Evolutionary conservation across 2,113 vertebrate genomes (phyloP).

Genomic region (Mustelus asterias): DNA sequence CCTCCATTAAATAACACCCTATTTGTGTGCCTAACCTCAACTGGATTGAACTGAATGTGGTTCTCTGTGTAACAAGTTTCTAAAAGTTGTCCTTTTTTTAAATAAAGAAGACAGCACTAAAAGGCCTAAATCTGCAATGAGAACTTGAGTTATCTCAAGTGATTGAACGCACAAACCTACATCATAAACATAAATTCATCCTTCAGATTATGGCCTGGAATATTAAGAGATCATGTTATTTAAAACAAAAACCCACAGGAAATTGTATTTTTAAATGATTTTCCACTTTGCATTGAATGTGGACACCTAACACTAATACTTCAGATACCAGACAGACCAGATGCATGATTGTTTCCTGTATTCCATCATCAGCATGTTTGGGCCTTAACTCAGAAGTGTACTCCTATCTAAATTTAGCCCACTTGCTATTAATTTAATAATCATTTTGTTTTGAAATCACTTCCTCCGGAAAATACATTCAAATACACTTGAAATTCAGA

Average conservation of each 20-base stretch:
- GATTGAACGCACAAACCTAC: not conserved
- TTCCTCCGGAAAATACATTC: not conserved
- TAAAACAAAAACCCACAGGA: not conserved
- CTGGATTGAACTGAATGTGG: not conserved
- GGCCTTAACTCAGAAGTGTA: not conserved
- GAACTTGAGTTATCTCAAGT: not conserved
- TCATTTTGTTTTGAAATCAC: not conserved
- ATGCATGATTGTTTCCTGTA: not conserved
- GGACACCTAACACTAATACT: not conserved
- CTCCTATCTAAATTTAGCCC: not conserved
- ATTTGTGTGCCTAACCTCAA: not conserved
- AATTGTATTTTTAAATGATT: slow-evolving; percentile 4
- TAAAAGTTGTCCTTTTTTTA: too few relatives aligned
- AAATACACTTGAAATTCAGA: not conserved
- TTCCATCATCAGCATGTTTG: not conserved
- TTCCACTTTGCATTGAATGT: not conserved
- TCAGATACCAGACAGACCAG: not conserved
- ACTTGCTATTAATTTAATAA: not conserved
- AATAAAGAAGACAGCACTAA: not conserved
- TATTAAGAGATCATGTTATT: not conserved
- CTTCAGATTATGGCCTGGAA: not conserved
- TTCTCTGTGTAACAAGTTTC: not conserved
- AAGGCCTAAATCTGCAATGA: not conserved
- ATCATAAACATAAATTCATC: not conserved
- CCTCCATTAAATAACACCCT: not conserved